Evolutionary conservation across 2,797 vertebrate genomes (phyloP).

Genomic region (Manis crassicaudata): DNA sequence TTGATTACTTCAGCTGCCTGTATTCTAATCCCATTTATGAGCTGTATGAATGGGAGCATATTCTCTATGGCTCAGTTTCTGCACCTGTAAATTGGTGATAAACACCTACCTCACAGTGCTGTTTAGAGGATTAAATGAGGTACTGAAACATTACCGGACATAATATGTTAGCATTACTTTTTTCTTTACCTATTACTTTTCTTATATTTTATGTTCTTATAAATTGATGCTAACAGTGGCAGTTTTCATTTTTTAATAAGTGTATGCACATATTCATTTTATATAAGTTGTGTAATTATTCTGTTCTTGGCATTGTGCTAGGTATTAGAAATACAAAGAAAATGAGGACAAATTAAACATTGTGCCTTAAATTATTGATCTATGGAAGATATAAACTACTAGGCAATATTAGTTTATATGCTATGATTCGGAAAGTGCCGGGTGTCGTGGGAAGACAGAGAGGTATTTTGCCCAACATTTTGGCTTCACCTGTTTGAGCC

Average conservation of each 20-base stretch:
- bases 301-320: not conserved
- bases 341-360: not conserved
- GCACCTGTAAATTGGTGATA: not conserved
- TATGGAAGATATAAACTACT: not conserved
- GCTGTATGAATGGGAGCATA: not conserved
- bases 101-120: not conserved
- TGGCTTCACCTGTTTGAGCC: not conserved
- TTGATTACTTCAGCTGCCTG: not conserved
- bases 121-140: not conserved
- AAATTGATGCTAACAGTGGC: not conserved
- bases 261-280: not conserved
- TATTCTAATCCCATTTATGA: not conserved
- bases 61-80: not conserved
- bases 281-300: not conserved
- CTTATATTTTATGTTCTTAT: constrained; percentile 28
- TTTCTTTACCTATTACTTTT: not conserved
- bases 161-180: not conserved
- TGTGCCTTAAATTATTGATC: not conserved
- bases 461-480: not conserved
- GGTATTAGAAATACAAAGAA: not conserved
- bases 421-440: not conserved
- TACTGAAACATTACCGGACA: not conserved
- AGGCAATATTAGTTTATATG: not conserved
- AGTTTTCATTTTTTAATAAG: constrained; percentile 47
- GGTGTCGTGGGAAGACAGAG: not conserved